A percentile compares a stretch with the other conserved stretches of the same genome.
Conservation (phyloP, 2,797 vertebrate genomes). For the Kryptopterus vitreolus region DNA sequence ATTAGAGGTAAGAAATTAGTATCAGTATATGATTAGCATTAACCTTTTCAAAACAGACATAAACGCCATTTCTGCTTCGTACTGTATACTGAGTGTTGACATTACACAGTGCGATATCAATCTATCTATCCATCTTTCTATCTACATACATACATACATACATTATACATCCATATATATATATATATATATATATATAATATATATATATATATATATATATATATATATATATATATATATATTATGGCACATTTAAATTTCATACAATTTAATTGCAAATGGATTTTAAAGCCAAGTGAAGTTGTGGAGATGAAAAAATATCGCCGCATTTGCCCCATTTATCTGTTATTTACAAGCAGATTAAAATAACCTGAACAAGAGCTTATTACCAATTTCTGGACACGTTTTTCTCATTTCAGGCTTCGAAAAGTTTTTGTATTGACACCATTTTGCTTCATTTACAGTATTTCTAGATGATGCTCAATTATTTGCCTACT, state of each 20-base stretch:
- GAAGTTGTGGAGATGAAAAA: neutral
- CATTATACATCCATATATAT: too few relatives aligned
- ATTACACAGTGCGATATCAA: neutral
- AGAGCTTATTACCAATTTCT: neutral
- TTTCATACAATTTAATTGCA: neutral
- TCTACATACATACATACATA: too few relatives aligned
- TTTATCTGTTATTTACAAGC: neutral
- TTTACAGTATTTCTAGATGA: neutral
- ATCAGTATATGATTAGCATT: constrained; percentile 13
- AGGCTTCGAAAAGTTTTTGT: neutral
- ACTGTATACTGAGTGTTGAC: neutral
- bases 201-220: too few relatives aligned
- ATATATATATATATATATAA: too few relatives aligned
- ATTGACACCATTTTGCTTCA: neutral
- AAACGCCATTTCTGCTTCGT: neutral
- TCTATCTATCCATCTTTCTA: too few relatives aligned
- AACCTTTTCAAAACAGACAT: constrained; percentile 20
- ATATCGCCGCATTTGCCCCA: neutral
- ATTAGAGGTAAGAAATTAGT: constrained; percentile 28
- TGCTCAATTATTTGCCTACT: neutral
- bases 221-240: too few relatives aligned
- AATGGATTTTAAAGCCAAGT: neutral
- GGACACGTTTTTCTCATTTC: neutral
- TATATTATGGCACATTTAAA: neutral
- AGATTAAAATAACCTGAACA: neutral